These are phyloP conservation scores for Orius insidiosus DNA, from an alignment of 1,140 invertebrate species.

Conservation along the genomic window DNA sequence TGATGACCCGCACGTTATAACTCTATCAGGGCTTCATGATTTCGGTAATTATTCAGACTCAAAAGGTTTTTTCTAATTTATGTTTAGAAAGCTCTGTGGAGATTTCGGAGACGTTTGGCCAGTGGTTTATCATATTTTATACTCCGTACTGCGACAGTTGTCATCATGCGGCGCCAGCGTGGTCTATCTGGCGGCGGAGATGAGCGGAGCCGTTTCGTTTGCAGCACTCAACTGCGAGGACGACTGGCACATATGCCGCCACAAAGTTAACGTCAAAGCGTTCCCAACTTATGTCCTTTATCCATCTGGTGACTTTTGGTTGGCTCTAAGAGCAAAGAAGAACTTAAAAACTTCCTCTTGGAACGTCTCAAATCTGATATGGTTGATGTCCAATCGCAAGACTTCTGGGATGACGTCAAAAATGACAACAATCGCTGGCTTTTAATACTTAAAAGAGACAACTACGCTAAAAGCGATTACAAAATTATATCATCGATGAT, in stretches of 20 bases:
- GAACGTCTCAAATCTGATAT: slow-evolving; percentile 23
- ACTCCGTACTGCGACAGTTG: slow-evolving; percentile 72
- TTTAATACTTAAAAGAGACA: slow-evolving; percentile 32
- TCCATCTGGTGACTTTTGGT: slow-evolving; percentile 26
- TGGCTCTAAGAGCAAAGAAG: slow-evolving; percentile 27
- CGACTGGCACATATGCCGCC: slow-evolving; percentile 48
- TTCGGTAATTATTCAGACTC: slow-evolving; percentile 50
- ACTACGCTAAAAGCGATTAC: slow-evolving; percentile 32
- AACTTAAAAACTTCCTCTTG: slow-evolving; percentile 29
- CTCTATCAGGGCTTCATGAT: slow-evolving; percentile 42
- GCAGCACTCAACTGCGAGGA: slow-evolving; percentile 72
- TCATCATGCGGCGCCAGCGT: slow-evolving; percentile 56
- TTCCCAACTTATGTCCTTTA: slow-evolving; percentile 53
- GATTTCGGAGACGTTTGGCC: slow-evolving; percentile 33
- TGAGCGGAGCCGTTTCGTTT: slow-evolving; percentile 50
- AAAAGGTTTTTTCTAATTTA: background rate
- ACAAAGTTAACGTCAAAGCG: slow-evolving; percentile 35
- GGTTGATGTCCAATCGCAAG: slow-evolving; percentile 22
- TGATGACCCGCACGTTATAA: slow-evolving; percentile 66
- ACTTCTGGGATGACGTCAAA: slow-evolving; percentile 24
- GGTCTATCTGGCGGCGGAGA: slow-evolving; percentile 56
- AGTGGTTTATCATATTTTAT: slow-evolving; percentile 77
- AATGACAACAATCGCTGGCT: slow-evolving; percentile 23
- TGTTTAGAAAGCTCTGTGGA: slow-evolving; percentile 40
- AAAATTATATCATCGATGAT: slow-evolving; percentile 43